Evolutionary conservation across 2,797 vertebrate genomes (phyloP), one percentile per base, ranked within the genome.

Genomic region (Sebastes oblongus): DNA sequence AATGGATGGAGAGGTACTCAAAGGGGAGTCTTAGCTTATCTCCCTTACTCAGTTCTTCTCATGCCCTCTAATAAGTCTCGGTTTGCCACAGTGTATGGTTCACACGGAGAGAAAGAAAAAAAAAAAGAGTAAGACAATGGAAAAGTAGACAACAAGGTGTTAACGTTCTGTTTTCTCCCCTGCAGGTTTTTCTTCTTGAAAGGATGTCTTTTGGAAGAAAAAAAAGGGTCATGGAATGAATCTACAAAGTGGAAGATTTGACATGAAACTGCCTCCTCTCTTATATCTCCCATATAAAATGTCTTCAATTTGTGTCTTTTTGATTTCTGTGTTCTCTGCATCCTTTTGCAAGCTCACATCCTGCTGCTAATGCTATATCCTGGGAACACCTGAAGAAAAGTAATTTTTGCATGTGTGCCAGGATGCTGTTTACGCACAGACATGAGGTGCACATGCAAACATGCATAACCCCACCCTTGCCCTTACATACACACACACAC

Each of bases 1-100:
- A 91, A 88, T 85, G 86, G 84, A 83, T 86, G 77, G 86, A 86
- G 83, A 88, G 88, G 91, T 90, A 84, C 84, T 92, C 89, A 87
- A 89, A 85, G 77, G 58, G 71, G 61, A 83, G 86, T 83, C 80
- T 86, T 80, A 82, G 80, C 78, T 84, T 83, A 81, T 90, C 87
- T 87, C 72, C 75, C 65, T 68, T 66, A 72, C 77, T 89, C 78
- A 85, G 79, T 87, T 90, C 66, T 86, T 75, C 32, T 72, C 42
- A 20, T 85, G 77, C 67, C 69, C 79, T 83, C 78, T 75, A 74
- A 87, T 81, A 69, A 65, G 62, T 75, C 60, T 61, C 30, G 29
- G 58, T 81, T 88, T 88, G 77, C 30, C 66, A 74, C 22, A 83
- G 24, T 64, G 72, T 73, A 55, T 20, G 66, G 70, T 71, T 84